Evolutionary conservation across 92 coral and sea anemone genomes (phyloP).

Genomic region (Phymanthus crucifer): DNA sequence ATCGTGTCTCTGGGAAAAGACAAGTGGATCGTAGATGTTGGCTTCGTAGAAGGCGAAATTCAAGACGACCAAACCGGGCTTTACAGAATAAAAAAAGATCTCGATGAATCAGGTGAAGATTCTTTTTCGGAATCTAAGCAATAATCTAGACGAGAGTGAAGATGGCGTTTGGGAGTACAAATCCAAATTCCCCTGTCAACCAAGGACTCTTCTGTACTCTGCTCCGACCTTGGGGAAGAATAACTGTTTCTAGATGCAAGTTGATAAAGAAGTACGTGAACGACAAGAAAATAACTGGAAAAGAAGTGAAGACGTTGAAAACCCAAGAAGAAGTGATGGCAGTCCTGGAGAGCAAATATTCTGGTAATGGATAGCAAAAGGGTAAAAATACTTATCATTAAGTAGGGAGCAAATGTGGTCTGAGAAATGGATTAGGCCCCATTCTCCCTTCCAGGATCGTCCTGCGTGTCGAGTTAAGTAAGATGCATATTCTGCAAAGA

Average conservation of each 20-base stretch:
- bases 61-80: conserved; percentile 37
- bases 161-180: conserved; percentile 9
- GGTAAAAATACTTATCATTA: background rate
- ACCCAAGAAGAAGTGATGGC: conserved; percentile 9
- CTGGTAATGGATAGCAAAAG: too few relatives aligned
- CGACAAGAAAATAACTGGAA: conserved; percentile 7
- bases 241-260: conserved; percentile 35
- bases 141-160: background rate
- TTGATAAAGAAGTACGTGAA: conserved; percentile 8
- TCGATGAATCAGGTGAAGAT: background rate
- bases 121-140: background rate
- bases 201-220: conserved; percentile 43
- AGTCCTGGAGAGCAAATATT: conserved; percentile 7
- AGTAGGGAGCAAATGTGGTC: background rate
- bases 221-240: conserved; percentile 53
- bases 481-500: too few relatives aligned
- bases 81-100: conserved; percentile 45
- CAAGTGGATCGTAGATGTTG: conserved; percentile 55
- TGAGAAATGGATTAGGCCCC: conserved; percentile 15
- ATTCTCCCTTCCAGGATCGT: too few relatives aligned
- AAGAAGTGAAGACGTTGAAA: conserved; percentile 15
- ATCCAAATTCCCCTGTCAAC: conserved; percentile 32
- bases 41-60: conserved; percentile 27
- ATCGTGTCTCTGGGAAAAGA: conserved; percentile 19
- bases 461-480: too few relatives aligned